phyloP scores from a whole-genome alignment of 2,797 vertebrate species.

The Chrysolophus pictus region DNA sequence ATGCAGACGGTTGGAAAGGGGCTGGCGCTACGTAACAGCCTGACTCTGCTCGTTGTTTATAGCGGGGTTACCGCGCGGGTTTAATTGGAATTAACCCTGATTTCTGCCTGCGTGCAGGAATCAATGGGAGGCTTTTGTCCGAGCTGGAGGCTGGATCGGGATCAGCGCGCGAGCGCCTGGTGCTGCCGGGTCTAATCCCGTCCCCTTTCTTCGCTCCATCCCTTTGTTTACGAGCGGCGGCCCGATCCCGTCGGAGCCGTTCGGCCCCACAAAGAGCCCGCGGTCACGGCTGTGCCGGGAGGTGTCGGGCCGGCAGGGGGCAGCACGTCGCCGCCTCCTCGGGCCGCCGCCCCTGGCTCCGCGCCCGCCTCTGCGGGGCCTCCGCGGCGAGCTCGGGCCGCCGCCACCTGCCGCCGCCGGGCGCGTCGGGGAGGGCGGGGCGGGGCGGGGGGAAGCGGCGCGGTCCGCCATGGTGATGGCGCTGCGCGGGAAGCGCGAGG shows the following conservation, averaged over 20 bases:
- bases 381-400: too few species aligned
- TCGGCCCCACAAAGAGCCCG: neutral
- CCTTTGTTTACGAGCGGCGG: neutral
- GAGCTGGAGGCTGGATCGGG: neutral
- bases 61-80: neutral
- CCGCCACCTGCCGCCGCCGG: neutral
- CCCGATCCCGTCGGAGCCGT: neutral
- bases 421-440: too few species aligned
- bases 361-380: too few species aligned
- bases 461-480: neutral
- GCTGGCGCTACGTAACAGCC: neutral
- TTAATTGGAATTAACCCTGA: slow-evolving; percentile 41
- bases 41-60: neutral
- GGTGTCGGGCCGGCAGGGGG: neutral
- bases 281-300: neutral
- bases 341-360: neutral
- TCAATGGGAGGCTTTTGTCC: slow-evolving; percentile 8
- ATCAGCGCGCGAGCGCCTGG: neutral
- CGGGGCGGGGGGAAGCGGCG: too few species aligned
- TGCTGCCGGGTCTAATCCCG: neutral
- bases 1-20: neutral
- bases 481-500: neutral
- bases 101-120: slow-evolving; percentile 10
- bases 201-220: neutral
- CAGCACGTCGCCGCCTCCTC: neutral